Base-by-base conservation (phyloP, 2,888 invertebrate species). In the Dione juno region DNA sequence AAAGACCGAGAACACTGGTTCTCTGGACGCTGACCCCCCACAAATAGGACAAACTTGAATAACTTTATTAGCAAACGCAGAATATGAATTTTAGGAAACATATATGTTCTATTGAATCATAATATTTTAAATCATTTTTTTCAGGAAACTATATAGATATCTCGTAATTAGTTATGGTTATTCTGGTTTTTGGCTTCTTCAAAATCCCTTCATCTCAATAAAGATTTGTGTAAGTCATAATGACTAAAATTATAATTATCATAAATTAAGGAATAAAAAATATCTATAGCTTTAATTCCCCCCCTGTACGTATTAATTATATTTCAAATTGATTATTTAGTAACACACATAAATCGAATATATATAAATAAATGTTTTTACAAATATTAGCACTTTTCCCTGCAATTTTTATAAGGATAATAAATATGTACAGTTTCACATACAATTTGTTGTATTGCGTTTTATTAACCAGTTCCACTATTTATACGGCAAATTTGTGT, bases 401-500 rank as follows among this genome's bases (percentile, higher is more conserved):
- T 61, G 7, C 11, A n/a, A n/a, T 10, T 54, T 43, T 45, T 61
- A 10, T 41, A 16, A 16, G 43, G 28, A 61, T 35, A 11, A 40
- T 16, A 45, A 45, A n/a, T 11, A 61, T 61, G 61, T 45, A 35
- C n/a, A 28, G 45, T 35, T 45, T 61, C 7, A 35, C 35, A 8
- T 61, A 45, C 28, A n/a, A n/a, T 35, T 28, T 45, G 0, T 35
- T 61, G 8, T 43, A 11, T 61, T 11, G 28, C 14, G n/a, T 45
- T 35, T n/a, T 35, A 35, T 61, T 61, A 45, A 10, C 9, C n/a
- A 35, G n/a, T 45, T 61, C 45, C 28, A 16, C 7, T 7, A 45
- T 61, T 61, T 28, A 35, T 61, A 16, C 61, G 11, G 35, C 28
- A 7, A 61, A 45, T 45, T 45, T 61, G 8, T 61, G 61, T 61